phyloP scores from a whole-genome alignment of 2,113 vertebrate genomes.

The Chlorodrepanis virens region DNA sequence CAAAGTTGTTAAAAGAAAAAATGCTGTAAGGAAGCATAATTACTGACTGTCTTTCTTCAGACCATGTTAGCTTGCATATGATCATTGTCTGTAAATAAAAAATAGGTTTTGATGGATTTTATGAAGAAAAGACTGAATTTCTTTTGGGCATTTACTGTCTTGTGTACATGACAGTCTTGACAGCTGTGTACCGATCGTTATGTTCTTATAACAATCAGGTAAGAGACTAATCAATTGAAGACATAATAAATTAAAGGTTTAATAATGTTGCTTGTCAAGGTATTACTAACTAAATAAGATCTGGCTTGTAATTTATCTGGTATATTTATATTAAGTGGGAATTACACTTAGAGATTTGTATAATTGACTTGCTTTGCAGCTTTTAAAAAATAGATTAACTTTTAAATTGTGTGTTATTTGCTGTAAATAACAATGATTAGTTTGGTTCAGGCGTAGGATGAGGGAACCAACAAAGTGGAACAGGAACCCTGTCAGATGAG shows the following conservation, averaged over 20 bases:
- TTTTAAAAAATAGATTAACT: constrained; percentile 64
- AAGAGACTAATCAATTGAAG: constrained; percentile 33
- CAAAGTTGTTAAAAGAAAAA: constrained; percentile 13
- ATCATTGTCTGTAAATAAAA: constrained; percentile 40
- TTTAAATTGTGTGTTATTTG: constrained; percentile 68
- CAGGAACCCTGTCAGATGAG: constrained; percentile 22
- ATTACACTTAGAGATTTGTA: constrained; percentile 27
- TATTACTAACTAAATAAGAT: constrained; percentile 44
- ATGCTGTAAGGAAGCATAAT: background rate
- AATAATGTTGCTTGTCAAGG: constrained; percentile 50
- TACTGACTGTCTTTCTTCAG: background rate
- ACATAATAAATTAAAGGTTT: constrained; percentile 33
- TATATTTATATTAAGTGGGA: constrained; percentile 57
- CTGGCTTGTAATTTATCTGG: constrained; percentile 49
- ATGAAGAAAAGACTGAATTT: constrained; percentile 17
- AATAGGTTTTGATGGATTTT: constrained; percentile 22
- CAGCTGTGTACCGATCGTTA: background rate
- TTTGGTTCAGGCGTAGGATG: constrained; percentile 23
- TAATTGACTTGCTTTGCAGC: constrained; percentile 51
- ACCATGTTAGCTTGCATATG: background rate
- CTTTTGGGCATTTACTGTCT: background rate
- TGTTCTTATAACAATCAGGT: background rate
- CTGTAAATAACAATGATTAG: constrained; percentile 68
- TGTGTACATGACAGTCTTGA: constrained; percentile 11
- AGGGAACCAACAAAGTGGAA: constrained; percentile 31